A percentile compares a stretch with the other conserved stretches of the same genome.
These are phyloP conservation scores for Ips nitidus DNA, from an alignment of 1,140 invertebrate species.

Conservation along the genomic window DNA sequence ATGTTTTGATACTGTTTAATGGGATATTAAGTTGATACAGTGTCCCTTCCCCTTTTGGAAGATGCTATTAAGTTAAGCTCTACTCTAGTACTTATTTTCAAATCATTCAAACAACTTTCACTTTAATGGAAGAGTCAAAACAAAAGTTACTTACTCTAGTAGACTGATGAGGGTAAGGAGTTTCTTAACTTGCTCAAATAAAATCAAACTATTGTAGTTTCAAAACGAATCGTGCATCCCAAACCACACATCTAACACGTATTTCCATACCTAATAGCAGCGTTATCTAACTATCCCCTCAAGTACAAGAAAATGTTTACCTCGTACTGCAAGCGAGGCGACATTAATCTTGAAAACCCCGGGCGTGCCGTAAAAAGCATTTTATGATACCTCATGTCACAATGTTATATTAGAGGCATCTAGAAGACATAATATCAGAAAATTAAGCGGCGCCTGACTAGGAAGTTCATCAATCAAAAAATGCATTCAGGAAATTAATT, in stretches of 20 bases:
- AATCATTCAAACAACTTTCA: too few relatives aligned
- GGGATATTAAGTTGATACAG: constrained; percentile 30
- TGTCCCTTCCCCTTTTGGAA: constrained; percentile 9
- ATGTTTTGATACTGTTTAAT: constrained; percentile 30
- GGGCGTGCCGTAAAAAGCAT: constrained; percentile 13
- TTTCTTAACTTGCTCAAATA: too few relatives aligned
- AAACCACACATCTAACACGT: too few relatives aligned
- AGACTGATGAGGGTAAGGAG: too few relatives aligned
- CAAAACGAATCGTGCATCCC: too few relatives aligned
- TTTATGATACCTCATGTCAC: constrained; percentile 13
- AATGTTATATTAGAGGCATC: constrained; percentile 14
- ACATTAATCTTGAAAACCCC: constrained; percentile 1
- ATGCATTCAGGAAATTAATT: neutral
- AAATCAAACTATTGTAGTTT: too few relatives aligned
- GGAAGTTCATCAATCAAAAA: constrained; percentile 11
- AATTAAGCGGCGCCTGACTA: constrained; percentile 7
- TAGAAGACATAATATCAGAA: constrained; percentile 13
- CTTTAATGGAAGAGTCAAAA: too few relatives aligned
- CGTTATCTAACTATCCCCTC: too few relatives aligned
- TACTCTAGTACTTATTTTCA: neutral
- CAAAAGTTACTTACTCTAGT: too few relatives aligned
- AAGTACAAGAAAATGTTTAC: constrained; percentile 4
- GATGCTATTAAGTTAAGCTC: constrained; percentile 13
- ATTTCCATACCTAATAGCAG: too few relatives aligned
- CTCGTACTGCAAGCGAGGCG: neutral